A percentile compares a stretch with the other conserved stretches of the same genome.
Evolutionary conservation across 2,888 invertebrate species (phyloP).

Genomic region (Sepiola atlantica): DNA sequence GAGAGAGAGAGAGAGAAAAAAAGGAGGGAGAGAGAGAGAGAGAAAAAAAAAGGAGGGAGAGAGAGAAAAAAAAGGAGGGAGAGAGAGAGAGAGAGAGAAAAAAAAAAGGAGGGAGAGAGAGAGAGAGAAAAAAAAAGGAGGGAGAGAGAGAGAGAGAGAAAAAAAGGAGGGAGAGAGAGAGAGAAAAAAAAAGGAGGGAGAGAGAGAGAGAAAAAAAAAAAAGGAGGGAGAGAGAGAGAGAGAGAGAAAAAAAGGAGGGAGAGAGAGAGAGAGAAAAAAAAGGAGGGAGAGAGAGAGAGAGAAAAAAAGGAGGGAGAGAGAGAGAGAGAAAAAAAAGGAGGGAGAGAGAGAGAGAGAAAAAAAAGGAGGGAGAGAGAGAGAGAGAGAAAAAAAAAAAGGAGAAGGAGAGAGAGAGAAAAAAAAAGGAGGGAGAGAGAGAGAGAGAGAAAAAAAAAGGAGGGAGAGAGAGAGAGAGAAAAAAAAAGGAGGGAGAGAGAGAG

Average conservation of each 20-base stretch:
- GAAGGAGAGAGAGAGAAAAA: slow-evolving; percentile 43
- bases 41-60: background rate
- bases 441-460: background rate
- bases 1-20: too few relatives aligned
- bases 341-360: background rate
- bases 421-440: background rate
- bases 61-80: background rate
- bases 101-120: background rate
- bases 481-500: too few relatives aligned
- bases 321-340: background rate
- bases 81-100: background rate
- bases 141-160: too few relatives aligned
- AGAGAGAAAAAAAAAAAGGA: background rate
- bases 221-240: background rate
- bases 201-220: background rate
- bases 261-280: background rate
- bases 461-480: background rate
- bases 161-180: background rate
- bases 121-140: background rate
- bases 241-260: background rate
- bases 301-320: background rate
- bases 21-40: background rate
- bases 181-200: background rate
- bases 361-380: background rate
- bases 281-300: background rate